Base-by-base conservation (phyloP, 1,140 invertebrate genomes). In the Musca domestica region DNA sequence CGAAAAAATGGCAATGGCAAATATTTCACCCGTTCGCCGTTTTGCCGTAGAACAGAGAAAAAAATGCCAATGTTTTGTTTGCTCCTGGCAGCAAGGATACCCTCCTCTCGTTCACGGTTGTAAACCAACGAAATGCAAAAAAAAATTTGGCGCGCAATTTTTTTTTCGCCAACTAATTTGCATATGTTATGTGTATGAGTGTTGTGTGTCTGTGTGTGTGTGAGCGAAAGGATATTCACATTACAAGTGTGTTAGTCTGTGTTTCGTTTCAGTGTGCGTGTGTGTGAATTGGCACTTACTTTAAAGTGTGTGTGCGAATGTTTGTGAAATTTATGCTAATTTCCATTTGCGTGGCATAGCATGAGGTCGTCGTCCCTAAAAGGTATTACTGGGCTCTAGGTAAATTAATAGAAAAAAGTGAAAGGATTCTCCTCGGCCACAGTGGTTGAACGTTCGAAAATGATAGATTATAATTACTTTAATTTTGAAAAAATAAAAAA, bases 101-200 rank as follows among this genome's bases (percentile, higher is more conserved):
- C 20, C 17, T 51, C 48, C 48, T 51, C 17, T 20, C 7, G 17
- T 7, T 9, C 48, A 51, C 48, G 17, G 20, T 51, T 51, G 20
- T 19, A 9, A 48, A 30, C 27, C 27, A 30, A 30, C 27, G 3
- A 9, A 30, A 30, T 30, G n/a, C n/a, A n/a, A 30, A 30, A 41
- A 41, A 41, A 41, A 41, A 9, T 41, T 41, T 41, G 17, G 20
- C 48, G 56, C 56, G 56, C 34, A 61, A 19, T 61, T 61, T n/a
- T 41, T 34, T 61, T 61, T 61, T 61, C 34, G 56, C 56, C 56
- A 61, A 34, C 56, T 61, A 61, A 61, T 61, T 61, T 61, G 56
- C 56, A 61, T 61, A 61, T 61, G 30, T 12, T 17, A 17, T 17
- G 9, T 10, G 52, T 56, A 56, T 56, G 20, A 25, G 23, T 27